Evolutionary conservation across 2,888 invertebrate species (phyloP), one percentile per base, ranked within the genome.

Genomic region (Drosophila prostipennis): DNA sequence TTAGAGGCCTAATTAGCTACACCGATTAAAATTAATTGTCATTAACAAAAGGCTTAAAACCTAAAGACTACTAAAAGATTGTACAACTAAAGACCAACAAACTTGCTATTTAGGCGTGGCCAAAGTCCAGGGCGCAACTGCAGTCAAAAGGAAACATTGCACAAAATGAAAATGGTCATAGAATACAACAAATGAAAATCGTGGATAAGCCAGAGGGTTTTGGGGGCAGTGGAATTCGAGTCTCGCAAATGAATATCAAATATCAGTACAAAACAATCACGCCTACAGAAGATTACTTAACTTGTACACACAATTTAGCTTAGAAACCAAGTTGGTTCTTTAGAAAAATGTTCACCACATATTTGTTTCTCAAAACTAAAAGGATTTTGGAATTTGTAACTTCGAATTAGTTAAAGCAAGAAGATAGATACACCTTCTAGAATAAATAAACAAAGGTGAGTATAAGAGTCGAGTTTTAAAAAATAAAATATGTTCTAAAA

Each of bases 151-250:
- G 45, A 79, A 59, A 73, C 63, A 84, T 72, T 82, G 70, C 73
- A 73, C 79, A 67, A 63, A 49, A 37, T 26, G 45, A 60, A 69
- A 54, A 52, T 65, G 37, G 6, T 48, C 39, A 26, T 26, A 46
- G 36, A 52, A 48, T 23, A 46, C 13, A 54, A 51, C 32, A 43
- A 45, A 49, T 40, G 40, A 56, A 59, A 55, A 29, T 49, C 43
- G 19, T 19, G 39, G 42, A 14, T 26, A n/a, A 42, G 40, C 34
- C 11, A 34, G 34, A 5, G 11, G 34, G 19, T 43, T 43, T 16
- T 19, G n/a, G 14, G 43, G 69, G 72, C 70, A 74, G 65, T 86
- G 78, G 69, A 78, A 80, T 83, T 86, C 78, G 81, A 89, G 85
- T 84, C 72, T 73, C 42, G 46, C 37, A 54, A 69, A 60, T 68